phyloP scores from a whole-genome alignment of 1,140 invertebrate species.

The Leptinotarsa undecemlineata region DNA sequence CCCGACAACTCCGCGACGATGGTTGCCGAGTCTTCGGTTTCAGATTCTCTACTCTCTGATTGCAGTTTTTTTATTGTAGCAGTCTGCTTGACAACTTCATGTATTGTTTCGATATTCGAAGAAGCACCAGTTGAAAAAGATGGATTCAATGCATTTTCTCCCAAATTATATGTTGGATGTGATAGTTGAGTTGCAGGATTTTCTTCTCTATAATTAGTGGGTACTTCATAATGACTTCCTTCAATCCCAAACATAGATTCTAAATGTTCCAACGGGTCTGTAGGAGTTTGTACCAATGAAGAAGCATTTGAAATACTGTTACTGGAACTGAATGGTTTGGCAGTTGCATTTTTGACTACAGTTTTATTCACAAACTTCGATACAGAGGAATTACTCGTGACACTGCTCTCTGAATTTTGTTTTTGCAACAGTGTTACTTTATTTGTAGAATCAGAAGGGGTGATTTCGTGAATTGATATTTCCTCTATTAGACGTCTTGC shows the following conservation, averaged over 20 bases:
- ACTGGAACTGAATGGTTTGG: conserved; percentile 54
- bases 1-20: neutral
- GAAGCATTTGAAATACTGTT: conserved; percentile 44
- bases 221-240: conserved; percentile 10
- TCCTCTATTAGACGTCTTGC: conserved; percentile 74
- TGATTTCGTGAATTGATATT: conserved; percentile 57
- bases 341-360: conserved; percentile 53
- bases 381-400: conserved; percentile 37
- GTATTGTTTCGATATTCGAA: conserved; percentile 36
- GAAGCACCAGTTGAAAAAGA: conserved; percentile 25
- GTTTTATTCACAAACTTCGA: conserved; percentile 47
- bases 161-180: neutral
- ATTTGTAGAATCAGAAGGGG: conserved; percentile 42
- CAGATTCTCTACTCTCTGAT: conserved; percentile 15
- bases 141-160: neutral
- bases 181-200: neutral
- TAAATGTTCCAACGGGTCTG: conserved; percentile 42
- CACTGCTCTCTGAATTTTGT: conserved; percentile 50
- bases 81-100: conserved; percentile 37
- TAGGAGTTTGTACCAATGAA: conserved; percentile 49
- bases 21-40: conserved; percentile 28
- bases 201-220: neutral
- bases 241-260: conserved; percentile 42
- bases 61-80: conserved; percentile 33
- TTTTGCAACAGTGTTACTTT: conserved; percentile 35